These are phyloP conservation scores for Sebastes goodei DNA, from an alignment of 2,797 vertebrate species.

Conservation along the genomic window DNA sequence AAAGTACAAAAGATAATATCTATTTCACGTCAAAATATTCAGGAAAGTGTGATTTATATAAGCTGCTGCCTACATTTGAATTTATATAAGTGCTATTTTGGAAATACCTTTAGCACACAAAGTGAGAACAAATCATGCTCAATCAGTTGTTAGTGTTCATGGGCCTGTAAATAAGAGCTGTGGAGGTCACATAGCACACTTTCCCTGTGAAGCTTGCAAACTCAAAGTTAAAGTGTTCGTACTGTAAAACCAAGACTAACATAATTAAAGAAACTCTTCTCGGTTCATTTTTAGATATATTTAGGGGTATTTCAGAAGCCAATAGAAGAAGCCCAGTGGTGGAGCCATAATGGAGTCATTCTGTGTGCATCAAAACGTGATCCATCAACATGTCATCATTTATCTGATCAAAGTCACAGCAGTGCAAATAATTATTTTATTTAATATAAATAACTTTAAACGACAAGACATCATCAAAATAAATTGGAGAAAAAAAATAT, in stretches of 20 bases:
- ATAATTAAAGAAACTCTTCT: not conserved
- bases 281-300: not conserved
- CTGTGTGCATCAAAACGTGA: not conserved
- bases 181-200: not conserved
- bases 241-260: not conserved
- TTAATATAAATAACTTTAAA: slow-evolving; percentile 74
- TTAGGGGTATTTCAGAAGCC: not conserved
- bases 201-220: not conserved
- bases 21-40: slow-evolving; percentile 52
- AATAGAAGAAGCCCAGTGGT: not conserved
- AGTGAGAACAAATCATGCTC: slow-evolving; percentile 3
- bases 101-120: slow-evolving; percentile 8
- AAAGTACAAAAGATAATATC: slow-evolving; percentile 38
- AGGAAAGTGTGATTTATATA: slow-evolving; percentile 61
- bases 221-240: not conserved
- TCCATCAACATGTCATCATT: not conserved
- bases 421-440: slow-evolving; percentile 73
- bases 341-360: not conserved
- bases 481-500: slow-evolving; percentile 32
- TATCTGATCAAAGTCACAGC: slow-evolving; percentile 42
- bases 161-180: slow-evolving; percentile 3
- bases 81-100: slow-evolving; percentile 69
- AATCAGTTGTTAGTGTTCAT: not conserved
- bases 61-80: slow-evolving; percentile 66
- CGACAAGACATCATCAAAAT: slow-evolving; percentile 54